Conservation (phyloP, 92 coral and sea anemone genomes). For the Scolanthus callimorphus region DNA sequence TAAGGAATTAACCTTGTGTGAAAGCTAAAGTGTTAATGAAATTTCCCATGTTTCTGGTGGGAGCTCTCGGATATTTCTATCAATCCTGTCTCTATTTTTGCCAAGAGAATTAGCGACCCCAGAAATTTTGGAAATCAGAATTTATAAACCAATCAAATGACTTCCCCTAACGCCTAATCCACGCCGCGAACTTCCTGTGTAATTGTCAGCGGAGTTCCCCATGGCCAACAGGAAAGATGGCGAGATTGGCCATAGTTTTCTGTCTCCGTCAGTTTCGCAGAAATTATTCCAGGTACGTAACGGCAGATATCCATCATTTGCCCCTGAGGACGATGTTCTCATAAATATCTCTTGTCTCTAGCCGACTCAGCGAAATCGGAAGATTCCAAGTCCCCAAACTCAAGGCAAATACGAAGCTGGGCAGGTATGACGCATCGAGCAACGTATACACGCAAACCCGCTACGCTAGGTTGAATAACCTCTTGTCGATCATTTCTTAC, state of each 20-base stretch:
- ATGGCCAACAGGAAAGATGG: conserved; percentile 14
- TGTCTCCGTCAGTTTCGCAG: conserved; percentile 46
- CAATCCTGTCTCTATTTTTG: no score
- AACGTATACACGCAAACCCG: no score
- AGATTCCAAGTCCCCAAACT: conserved; percentile 88
- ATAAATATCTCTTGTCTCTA: not conserved
- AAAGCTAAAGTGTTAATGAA: no score
- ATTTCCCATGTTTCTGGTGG: no score
- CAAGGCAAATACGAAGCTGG: conserved; percentile 95
- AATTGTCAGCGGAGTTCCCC: conserved; percentile 23
- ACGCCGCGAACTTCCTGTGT: conserved; percentile 1
- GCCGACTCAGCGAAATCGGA: conserved; percentile 88
- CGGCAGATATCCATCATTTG: not conserved
- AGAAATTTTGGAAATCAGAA: no score
- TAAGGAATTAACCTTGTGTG: no score
- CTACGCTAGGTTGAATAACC: no score
- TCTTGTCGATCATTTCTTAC: no score
- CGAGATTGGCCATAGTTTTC: conserved; percentile 19
- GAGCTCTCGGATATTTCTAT: no score
- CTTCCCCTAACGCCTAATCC: not conserved
- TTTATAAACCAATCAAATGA: not conserved
- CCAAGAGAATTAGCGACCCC: no score
- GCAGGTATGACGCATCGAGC: conserved; percentile 50
- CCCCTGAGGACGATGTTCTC: no score
- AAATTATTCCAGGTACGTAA: conserved; percentile 49